These are phyloP conservation scores for Cricetomys ansorgei DNA, from an alignment of 2,113 vertebrate species.

Conservation along the genomic window DNA sequence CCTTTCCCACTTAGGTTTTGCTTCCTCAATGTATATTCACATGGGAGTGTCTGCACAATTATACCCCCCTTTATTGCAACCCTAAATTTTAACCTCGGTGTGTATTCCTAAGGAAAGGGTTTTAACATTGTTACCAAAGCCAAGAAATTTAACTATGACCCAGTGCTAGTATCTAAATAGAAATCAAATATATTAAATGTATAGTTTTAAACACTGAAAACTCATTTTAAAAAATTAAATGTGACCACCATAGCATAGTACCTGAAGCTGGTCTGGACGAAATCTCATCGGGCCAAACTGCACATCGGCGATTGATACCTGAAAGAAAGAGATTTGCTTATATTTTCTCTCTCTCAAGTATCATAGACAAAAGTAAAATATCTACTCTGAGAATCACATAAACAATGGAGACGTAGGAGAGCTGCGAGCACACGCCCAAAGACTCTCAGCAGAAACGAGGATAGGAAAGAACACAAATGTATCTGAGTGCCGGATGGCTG, in stretches of 20 bases:
- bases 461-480: background rate
- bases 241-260: conserved; percentile 78
- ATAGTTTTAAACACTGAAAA: background rate
- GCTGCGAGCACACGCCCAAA: background rate
- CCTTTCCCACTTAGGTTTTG: background rate
- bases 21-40: background rate
- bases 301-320: conserved; percentile 93
- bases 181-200: background rate
- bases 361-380: background rate
- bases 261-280: conserved; percentile 98
- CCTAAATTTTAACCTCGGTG: background rate
- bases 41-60: background rate
- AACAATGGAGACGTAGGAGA: background rate
- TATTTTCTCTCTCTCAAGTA: conserved; percentile 1
- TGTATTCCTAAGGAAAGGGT: background rate
- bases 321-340: conserved; percentile 73
- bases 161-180: background rate
- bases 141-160: background rate
- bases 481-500: background rate
- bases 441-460: background rate
- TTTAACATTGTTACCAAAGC: background rate
- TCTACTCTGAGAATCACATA: background rate
- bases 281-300: conserved; percentile 99
- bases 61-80: background rate
- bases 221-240: background rate